phyloP scores from a whole-genome alignment of 2,888 invertebrate genomes.

The Hemistola chrysoprasaria region DNA sequence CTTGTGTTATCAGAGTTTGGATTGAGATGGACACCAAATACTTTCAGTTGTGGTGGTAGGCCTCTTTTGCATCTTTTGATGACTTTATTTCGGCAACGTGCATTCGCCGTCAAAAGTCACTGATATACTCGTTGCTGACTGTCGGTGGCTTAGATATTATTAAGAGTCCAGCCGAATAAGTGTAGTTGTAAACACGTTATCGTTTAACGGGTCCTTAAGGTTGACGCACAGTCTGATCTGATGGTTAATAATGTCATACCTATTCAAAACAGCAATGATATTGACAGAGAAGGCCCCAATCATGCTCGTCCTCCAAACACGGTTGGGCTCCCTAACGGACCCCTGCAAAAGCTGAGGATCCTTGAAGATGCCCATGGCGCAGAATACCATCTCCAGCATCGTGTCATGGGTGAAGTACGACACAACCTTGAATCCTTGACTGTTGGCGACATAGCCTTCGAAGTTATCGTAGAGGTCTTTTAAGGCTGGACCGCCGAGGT shows the following conservation, averaged over 20 bases:
- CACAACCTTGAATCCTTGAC: conserved; percentile 70
- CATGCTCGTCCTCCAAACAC: conserved; percentile 86
- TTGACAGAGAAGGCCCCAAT: conserved; percentile 88
- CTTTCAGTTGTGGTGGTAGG: no score
- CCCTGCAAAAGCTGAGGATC: conserved; percentile 82
- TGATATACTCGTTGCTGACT: no score
- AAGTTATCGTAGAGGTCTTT: conserved; percentile 85
- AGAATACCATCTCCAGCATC: conserved; percentile 83
- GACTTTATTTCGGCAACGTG: no score
- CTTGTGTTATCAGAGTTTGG: no score
- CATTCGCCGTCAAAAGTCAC: no score
- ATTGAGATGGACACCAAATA: no score
- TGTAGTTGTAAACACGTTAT: no score
- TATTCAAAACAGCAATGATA: conserved; percentile 87
- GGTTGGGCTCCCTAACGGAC: conserved; percentile 73
- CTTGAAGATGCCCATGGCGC: conserved; percentile 84
- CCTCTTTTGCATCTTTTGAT: no score
- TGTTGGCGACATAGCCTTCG: conserved; percentile 42
- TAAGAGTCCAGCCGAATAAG: no score
- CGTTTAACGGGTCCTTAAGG: no score
- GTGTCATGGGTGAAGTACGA: conserved; percentile 88
- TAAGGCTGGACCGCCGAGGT: conserved; percentile 85
- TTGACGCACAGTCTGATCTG: no score
- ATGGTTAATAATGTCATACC: conserved; percentile 78
- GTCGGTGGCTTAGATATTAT: no score